Evolutionary conservation across 2,113 vertebrate species (phyloP), one percentile per base, ranked within the genome.

Genomic region (Hiodon alosoides): DNA sequence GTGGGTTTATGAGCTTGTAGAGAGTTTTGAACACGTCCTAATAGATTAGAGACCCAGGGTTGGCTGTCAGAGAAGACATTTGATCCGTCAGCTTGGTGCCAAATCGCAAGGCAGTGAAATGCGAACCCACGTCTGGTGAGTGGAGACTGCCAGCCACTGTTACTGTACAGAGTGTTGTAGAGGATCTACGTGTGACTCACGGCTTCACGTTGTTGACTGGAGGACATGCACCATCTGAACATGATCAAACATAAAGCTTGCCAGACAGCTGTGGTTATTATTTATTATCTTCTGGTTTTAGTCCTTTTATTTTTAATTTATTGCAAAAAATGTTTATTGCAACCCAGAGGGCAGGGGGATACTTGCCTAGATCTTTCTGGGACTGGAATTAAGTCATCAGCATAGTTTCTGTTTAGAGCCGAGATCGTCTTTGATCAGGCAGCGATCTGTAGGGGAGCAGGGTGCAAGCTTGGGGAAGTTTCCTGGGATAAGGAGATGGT

Each of bases 81-180:
- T 57, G 54, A 71, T 71, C 53, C 46, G 54, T 13, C 7, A 71
- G 17, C 53, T 71, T 14, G 16, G 69, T 71, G 69, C 55, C 31
- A 48, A 71, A 71, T 54, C 54, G 4, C 69, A 71, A 47, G 53
- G 68, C 17, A 58, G 69, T 14, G 4, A 46, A 11, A 59, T 53
- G 69, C 47, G 58, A 71, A 46, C 16, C 69, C 55, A 48, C 69
- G 58, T 17, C 69, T 71, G 69, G 69, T 48, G 55, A 11, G 52
- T 31, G 54, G 10, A 57, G 54, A 47, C 51, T 59, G 55, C 47
- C 54, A 57, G 16, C 11, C 69, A n/a, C 14, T 14, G 50, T 69
- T 48, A 6, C 67, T 51, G 53, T 4, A 10, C 31, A 17, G 6
- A 69, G 51, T 54, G 51, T 47, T 55, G 68, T 17, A 11, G 7